Percentiles rank a stretch among this genome's conserved stretches.
Conservation (phyloP, 2,113 vertebrate genomes). For the Strix uralensis region DNA sequence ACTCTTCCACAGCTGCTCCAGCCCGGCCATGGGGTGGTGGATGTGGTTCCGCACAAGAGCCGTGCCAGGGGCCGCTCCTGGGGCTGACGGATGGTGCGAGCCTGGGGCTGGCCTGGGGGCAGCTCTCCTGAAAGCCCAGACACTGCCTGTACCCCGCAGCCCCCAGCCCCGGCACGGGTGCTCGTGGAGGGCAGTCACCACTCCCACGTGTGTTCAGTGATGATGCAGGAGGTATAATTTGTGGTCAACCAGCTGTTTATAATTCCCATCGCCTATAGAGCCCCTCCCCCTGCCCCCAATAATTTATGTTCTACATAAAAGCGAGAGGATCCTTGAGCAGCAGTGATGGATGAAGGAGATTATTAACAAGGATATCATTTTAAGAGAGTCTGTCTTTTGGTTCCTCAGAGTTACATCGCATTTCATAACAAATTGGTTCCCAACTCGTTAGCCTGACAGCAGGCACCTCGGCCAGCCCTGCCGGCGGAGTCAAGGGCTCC, state of each 20-base stretch:
- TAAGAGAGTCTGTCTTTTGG: constrained; percentile 37
- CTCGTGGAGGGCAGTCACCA: not conserved
- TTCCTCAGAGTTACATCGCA: not conserved
- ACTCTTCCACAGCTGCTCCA: not conserved
- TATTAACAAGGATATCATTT: constrained; percentile 55
- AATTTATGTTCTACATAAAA: constrained; percentile 40
- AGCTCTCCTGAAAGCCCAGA: not conserved
- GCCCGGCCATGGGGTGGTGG: fast-evolving
- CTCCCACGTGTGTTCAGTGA: fast-evolving
- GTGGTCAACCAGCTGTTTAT: constrained; percentile 44
- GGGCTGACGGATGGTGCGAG: not conserved
- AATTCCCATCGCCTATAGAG: not conserved
- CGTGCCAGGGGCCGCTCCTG: no score
- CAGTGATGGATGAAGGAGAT: constrained; percentile 61
- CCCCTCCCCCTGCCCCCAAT: not conserved
- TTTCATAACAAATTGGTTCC: constrained; percentile 31
- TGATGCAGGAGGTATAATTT: constrained; percentile 6
- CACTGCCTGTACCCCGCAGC: not conserved
- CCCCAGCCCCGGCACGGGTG: fast-evolving
- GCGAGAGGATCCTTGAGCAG: constrained; percentile 34
- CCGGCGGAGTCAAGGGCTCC: fast-evolving
- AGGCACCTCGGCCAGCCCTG: fast-evolving
- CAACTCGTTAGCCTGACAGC: not conserved
- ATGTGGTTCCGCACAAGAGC: not conserved
- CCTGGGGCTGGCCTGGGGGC: no score